phyloP scores from a whole-genome alignment of 1,140 invertebrate genomes.

The Danaus plexippus region DNA sequence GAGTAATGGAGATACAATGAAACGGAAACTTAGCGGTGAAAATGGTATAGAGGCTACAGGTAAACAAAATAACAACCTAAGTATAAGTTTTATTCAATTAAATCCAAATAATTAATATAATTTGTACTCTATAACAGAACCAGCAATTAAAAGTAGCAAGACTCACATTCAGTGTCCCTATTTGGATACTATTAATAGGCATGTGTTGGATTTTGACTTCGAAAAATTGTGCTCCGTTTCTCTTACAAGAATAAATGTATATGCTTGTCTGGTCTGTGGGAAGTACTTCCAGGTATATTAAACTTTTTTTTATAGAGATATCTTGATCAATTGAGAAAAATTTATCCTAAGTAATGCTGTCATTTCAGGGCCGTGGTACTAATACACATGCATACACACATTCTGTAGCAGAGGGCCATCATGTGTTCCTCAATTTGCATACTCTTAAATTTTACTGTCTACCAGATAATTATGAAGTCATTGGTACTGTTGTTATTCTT shows the following conservation, averaged over 20 bases:
- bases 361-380: slow-evolving; percentile 88
- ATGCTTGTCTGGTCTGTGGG: slow-evolving; percentile 99
- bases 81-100: slow-evolving; percentile 3
- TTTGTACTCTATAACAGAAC: slow-evolving; percentile 26
- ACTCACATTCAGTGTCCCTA: slow-evolving; percentile 84
- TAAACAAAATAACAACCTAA: slow-evolving; percentile 28
- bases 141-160: slow-evolving; percentile 29
- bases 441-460: slow-evolving; percentile 99
- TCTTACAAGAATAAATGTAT: slow-evolving; percentile 98
- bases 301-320: slow-evolving; percentile 6
- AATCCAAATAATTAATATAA: neutral
- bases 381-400: slow-evolving; percentile 99
- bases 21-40: slow-evolving; percentile 41
- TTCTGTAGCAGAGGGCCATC: slow-evolving; percentile 96
- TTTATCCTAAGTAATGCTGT: slow-evolving; percentile 9
- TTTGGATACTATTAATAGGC: slow-evolving; percentile 96
- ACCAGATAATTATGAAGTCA: slow-evolving; percentile 99
- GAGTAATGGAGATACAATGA: slow-evolving; percentile 28
- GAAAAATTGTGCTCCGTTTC: slow-evolving; percentile 99
- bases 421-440: slow-evolving; percentile 98
- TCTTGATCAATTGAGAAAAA: slow-evolving; percentile 1
- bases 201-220: slow-evolving; percentile 99
- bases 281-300: slow-evolving; percentile 92
- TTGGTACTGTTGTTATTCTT: slow-evolving; percentile 76
- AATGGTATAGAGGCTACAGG: slow-evolving; percentile 34